Evolutionary conservation across 2,888 invertebrate genomes (phyloP).

Genomic region (Frankliniella intonsa): DNA sequence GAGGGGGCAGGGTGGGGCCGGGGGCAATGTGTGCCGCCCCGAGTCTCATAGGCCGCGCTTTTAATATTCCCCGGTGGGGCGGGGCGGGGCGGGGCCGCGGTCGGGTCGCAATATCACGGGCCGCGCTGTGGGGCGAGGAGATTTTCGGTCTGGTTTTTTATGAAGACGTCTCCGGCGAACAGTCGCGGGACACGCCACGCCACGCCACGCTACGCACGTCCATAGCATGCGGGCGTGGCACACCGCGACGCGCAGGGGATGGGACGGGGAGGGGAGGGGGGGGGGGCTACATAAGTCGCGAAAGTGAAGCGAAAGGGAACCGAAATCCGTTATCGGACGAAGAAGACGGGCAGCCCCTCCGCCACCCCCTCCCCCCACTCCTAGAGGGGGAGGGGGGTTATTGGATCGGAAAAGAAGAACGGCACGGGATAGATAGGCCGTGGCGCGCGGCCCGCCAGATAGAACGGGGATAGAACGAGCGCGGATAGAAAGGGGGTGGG

Average conservation of each 20-base stretch:
- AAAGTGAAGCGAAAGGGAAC: conserved; percentile 13
- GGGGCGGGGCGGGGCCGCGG: background rate
- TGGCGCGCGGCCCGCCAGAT: background rate
- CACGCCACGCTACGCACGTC: background rate
- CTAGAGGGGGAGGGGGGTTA: background rate
- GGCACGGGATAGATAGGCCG: background rate
- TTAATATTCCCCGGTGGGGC: background rate
- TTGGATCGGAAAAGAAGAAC: conserved; percentile 23
- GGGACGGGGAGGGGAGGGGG: too few relatives aligned
- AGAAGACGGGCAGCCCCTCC: background rate
- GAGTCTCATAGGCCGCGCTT: background rate
- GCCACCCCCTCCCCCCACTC: too few relatives aligned
- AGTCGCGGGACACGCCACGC: background rate
- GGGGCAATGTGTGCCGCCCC: background rate
- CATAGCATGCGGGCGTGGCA: too few relatives aligned
- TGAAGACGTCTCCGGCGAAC: background rate
- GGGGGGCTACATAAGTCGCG: background rate
- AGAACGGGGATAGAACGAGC: conserved; percentile 4
- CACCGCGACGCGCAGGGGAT: too few relatives aligned
- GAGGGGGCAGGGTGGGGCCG: background rate
- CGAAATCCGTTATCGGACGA: conserved; percentile 16
- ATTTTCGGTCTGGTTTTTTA: background rate
- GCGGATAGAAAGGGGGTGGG: conserved; percentile 28
- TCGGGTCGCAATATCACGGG: background rate
- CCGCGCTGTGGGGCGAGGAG: background rate